A percentile compares a stretch with the other conserved stretches of the same genome.
These are phyloP conservation scores for Callipepla squamata DNA, from an alignment of 2,113 vertebrate genomes.

Conservation along the genomic window DNA sequence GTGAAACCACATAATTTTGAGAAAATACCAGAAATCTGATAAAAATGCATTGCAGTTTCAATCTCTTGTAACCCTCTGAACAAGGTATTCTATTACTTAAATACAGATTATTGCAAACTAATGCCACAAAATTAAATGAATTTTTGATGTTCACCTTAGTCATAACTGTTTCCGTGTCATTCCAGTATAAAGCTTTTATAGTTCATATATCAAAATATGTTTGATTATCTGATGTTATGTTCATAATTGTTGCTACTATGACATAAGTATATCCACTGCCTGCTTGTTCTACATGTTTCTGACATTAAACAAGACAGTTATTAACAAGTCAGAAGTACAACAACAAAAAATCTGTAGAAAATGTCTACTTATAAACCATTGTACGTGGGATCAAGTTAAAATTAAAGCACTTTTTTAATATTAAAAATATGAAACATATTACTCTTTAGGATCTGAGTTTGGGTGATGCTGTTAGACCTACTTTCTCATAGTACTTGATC, in stretches of 20 bases:
- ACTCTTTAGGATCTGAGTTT: constrained; percentile 45
- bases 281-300: not conserved
- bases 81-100: not conserved
- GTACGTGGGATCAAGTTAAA: not conserved
- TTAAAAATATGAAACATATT: not conserved
- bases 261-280: not conserved
- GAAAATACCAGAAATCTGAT: not conserved
- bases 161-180: not conserved
- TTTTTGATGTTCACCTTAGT: not conserved
- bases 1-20: not conserved
- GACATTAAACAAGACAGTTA: constrained; percentile 5
- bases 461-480: constrained; percentile 79
- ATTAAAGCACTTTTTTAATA: not conserved
- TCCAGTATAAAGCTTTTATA: not conserved
- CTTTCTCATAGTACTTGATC: constrained; percentile 99
- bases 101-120: not conserved
- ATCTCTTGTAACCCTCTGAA: not conserved
- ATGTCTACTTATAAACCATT: not conserved
- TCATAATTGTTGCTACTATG: not conserved
- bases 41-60: not conserved
- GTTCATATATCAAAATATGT: not conserved
- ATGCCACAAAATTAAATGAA: not conserved
- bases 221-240: not conserved
- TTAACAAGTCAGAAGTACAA: constrained; percentile 23
- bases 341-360: not conserved